These are phyloP conservation scores for Ericerus pela DNA, from an alignment of 1,140 invertebrate genomes.

Conservation along the genomic window DNA sequence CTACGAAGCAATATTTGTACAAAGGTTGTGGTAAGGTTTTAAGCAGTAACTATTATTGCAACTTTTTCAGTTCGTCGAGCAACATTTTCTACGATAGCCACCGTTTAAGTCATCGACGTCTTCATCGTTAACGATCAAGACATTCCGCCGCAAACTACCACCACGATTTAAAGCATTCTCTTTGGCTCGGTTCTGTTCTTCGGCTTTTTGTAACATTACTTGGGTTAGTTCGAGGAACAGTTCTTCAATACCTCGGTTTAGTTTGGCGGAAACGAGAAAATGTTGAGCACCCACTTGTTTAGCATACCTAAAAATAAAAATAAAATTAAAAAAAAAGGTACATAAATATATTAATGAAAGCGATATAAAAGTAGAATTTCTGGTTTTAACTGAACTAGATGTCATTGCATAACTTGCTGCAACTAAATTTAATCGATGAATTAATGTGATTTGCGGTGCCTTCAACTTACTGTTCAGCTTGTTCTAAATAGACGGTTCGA, in stretches of 20 bases:
- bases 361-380: conserved; percentile 5
- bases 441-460: not conserved
- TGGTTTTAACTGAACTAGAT: not conserved
- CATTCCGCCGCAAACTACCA: conserved; percentile 39
- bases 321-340: conserved; percentile 8
- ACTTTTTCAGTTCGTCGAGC: not conserved
- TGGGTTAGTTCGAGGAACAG: conserved; percentile 76
- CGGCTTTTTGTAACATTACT: conserved; percentile 42
- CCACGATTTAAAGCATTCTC: conserved; percentile 34
- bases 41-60: too few species aligned
- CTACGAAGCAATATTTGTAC: too few species aligned
- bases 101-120: conserved; percentile 29
- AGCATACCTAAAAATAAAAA: conserved; percentile 53
- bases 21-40: too few species aligned
- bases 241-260: conserved; percentile 83
- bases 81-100: not conserved
- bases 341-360: conserved; percentile 4
- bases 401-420: not conserved
- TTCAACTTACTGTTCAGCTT: conserved; percentile 66
- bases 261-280: conserved; percentile 88
- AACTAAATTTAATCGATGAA: conserved; percentile 13
- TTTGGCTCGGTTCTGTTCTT: conserved; percentile 33
- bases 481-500: conserved; percentile 61
- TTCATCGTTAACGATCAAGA: conserved; percentile 46
- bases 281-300: conserved; percentile 84